Percentiles rank a stretch among this genome's conserved stretches.
These are phyloP conservation scores for Atopsyche davidsoni DNA, from an alignment of 1,140 invertebrate species.

Conservation along the genomic window DNA sequence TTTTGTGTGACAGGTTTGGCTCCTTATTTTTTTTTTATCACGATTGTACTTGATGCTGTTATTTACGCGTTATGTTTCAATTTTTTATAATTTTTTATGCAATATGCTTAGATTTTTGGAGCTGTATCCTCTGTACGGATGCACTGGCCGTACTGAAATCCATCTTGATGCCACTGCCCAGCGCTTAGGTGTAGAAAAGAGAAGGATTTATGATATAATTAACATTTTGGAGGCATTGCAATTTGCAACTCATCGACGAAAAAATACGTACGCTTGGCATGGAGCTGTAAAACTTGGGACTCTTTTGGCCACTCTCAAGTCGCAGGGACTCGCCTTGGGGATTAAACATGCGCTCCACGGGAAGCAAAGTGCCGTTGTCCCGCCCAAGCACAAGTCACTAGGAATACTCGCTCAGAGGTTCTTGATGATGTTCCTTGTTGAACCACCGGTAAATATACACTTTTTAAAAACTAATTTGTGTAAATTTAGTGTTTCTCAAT, in stretches of 20 bases:
- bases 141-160: constrained; percentile 42
- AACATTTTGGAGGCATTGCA: constrained; percentile 69
- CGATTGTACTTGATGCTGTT: constrained; percentile 1
- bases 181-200: constrained; percentile 54
- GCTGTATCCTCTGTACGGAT: constrained; percentile 47
- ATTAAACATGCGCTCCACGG: constrained; percentile 42
- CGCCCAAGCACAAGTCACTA: constrained; percentile 56
- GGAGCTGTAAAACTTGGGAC: constrained; percentile 46
- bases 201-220: constrained; percentile 72
- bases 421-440: constrained; percentile 65
- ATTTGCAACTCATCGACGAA: constrained; percentile 57
- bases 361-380: constrained; percentile 40
- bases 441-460: constrained; percentile 56
- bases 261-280: constrained; percentile 57
- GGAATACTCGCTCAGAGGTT: constrained; percentile 67
- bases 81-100: constrained; percentile 14
- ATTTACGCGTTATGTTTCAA: neutral
- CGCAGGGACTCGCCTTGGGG: constrained; percentile 41
- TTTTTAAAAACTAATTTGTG: no score
- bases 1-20: constrained; percentile 53
- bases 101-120: constrained; percentile 47
- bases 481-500: no score
- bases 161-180: constrained; percentile 52
- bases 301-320: constrained; percentile 43
- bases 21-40: constrained; percentile 1